Percentiles rank a stretch among this genome's conserved stretches.
Conservation (phyloP, 2,888 invertebrate species). For the Drosophila borborema region DNA sequence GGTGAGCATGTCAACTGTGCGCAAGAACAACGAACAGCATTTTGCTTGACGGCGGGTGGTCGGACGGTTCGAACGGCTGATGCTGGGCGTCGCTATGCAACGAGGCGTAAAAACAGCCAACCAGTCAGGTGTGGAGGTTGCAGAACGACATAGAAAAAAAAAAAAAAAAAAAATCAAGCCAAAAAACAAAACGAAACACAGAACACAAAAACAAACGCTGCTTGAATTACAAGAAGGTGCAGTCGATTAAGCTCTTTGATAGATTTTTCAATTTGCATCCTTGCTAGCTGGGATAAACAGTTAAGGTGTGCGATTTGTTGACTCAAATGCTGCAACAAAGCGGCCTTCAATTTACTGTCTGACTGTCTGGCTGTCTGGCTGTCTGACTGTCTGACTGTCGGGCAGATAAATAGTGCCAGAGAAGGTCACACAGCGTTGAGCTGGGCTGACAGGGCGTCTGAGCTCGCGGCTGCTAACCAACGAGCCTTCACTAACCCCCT, state of each 20-base stretch:
- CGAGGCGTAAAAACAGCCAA: slow-evolving; percentile 69
- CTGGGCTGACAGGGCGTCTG: slow-evolving; percentile 28
- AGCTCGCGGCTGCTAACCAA: slow-evolving; percentile 7
- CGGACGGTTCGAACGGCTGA: neutral
- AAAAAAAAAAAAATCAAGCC: slow-evolving; percentile 1
- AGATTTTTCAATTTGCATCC: slow-evolving; percentile 64
- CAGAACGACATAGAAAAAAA: neutral
- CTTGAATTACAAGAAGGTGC: slow-evolving; percentile 14
- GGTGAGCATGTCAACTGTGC: slow-evolving; percentile 77
- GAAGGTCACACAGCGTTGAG: slow-evolving; percentile 46
- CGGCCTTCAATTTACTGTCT: slow-evolving; percentile 44
- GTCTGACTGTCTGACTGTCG: slow-evolving; percentile 12
- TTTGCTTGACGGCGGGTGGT: slow-evolving; percentile 65
- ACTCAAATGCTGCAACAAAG: slow-evolving; percentile 32
- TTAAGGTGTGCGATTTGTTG: slow-evolving; percentile 48
- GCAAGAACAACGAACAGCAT: slow-evolving; percentile 67
- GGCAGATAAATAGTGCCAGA: slow-evolving; percentile 51
- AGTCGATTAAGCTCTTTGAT: slow-evolving; percentile 57
- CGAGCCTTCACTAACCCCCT: neutral
- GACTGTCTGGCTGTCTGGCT: neutral
- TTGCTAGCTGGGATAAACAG: slow-evolving; percentile 44
- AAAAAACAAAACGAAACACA: slow-evolving; percentile 1
- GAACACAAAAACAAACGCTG: slow-evolving; percentile 10
- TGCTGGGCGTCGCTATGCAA: slow-evolving; percentile 46
- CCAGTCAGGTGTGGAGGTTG: slow-evolving; percentile 27